Conservation (phyloP, 2,888 invertebrate genomes). For the Monopis laevigella region DNA sequence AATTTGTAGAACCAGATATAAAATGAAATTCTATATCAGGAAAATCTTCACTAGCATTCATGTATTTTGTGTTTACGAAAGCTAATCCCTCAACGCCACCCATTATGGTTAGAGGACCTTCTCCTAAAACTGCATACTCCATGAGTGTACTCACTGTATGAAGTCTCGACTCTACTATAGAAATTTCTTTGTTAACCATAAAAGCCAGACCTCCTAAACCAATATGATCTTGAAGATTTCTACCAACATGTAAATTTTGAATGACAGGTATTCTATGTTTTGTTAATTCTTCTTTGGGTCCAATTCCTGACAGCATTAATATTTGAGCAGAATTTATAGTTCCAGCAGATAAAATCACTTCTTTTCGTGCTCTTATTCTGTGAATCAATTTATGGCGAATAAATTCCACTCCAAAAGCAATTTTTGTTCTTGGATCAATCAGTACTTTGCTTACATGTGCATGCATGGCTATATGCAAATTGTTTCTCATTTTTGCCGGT, state of each 20-base stretch:
- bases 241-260: conserved; percentile 83
- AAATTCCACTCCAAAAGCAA: conserved; percentile 86
- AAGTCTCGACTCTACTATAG: conserved; percentile 81
- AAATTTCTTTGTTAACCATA: conserved; percentile 78
- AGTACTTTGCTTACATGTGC: conserved; percentile 81
- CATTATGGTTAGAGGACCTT: conserved; percentile 85
- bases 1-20: conserved; percentile 85
- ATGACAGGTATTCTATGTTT: conserved; percentile 81
- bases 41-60: conserved; percentile 80
- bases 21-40: conserved; percentile 93
- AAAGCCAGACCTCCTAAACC: conserved; percentile 88
- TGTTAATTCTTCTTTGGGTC: conserved; percentile 76
- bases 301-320: conserved; percentile 92
- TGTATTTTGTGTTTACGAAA: conserved; percentile 88
- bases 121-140: conserved; percentile 84
- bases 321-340: conserved; percentile 94
- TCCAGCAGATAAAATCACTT: conserved; percentile 91
- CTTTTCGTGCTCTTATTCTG: conserved; percentile 80
- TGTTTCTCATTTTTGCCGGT: conserved; percentile 80
- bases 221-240: conserved; percentile 90
- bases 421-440: conserved; percentile 76
- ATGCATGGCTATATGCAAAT: conserved; percentile 85
- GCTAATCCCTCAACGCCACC: conserved; percentile 92
- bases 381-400: conserved; percentile 76
- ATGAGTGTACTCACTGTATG: conserved; percentile 82